Percentiles rank a stretch among this genome's conserved stretches.
These are phyloP conservation scores for Brachionus paranguensis DNA, from an alignment of 1,140 invertebrate species.

Conservation along the genomic window DNA sequence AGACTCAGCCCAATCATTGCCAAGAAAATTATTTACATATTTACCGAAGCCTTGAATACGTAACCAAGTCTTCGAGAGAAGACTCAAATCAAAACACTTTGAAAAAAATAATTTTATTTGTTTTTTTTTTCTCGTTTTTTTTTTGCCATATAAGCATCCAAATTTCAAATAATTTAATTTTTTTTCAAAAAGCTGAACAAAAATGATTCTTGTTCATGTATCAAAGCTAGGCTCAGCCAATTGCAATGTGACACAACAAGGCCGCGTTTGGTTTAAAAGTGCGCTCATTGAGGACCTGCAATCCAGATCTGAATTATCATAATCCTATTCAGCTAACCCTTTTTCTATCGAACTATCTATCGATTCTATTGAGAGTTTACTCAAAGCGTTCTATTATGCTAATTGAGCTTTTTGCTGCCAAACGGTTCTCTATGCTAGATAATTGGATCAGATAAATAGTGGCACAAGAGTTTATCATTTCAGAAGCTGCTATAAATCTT, in stretches of 20 bases:
- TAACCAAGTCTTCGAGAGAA: background rate
- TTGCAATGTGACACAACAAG: background rate
- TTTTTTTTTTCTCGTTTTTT: background rate
- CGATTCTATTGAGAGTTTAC: background rate
- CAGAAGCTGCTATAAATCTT: background rate
- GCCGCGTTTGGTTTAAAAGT: background rate
- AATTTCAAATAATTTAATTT: background rate
- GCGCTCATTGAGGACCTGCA: background rate
- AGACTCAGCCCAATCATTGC: background rate
- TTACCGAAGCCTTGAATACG: background rate
- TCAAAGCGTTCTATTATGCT: slow-evolving; percentile 10
- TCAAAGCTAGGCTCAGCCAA: background rate
- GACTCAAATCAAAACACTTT: background rate
- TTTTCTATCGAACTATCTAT: background rate
- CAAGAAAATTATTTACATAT: background rate
- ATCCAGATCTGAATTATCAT: background rate
- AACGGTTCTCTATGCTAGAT: background rate
- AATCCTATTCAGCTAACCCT: slow-evolving; percentile 20
- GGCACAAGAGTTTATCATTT: background rate
- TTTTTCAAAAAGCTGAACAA: background rate
- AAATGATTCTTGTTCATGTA: background rate
- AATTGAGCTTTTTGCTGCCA: background rate
- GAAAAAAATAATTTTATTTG: background rate
- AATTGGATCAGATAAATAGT: background rate
- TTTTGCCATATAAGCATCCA: background rate